Evolutionary conservation across 2,797 vertebrate species (phyloP).

Genomic region (Phalanger gymnotis): DNA sequence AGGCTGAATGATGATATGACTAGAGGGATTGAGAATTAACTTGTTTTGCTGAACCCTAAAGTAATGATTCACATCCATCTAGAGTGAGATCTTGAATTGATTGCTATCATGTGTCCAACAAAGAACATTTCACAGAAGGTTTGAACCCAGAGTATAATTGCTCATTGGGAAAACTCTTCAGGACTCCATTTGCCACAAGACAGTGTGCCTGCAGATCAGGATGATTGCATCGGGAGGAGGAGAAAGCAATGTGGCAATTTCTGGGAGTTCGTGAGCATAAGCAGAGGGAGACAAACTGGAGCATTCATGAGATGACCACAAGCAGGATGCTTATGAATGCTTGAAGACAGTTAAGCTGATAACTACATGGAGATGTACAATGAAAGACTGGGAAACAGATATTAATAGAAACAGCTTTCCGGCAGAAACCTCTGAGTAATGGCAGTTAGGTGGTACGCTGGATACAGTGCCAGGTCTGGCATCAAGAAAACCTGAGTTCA

Average conservation of each 20-base stretch:
- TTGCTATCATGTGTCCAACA: background rate
- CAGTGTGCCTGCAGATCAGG: background rate
- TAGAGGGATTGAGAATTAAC: background rate
- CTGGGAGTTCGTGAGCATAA: background rate
- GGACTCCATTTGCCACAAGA: background rate
- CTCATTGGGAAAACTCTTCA: background rate
- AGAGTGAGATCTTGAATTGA: background rate
- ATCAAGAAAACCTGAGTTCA: background rate
- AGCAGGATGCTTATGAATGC: background rate
- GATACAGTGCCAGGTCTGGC: background rate
- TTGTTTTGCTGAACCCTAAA: background rate
- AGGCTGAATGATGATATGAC: background rate
- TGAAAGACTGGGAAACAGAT: background rate
- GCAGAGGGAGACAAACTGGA: background rate
- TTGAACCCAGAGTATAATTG: background rate
- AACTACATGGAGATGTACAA: background rate
- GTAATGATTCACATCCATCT: background rate
- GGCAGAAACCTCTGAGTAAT: background rate
- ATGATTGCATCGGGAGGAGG: background rate
- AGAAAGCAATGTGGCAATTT: background rate
- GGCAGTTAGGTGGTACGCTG: background rate
- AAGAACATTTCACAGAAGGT: background rate
- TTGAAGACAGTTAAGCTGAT: background rate
- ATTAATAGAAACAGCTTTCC: background rate
- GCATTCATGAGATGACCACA: background rate